Percentiles rank a stretch among this genome's conserved stretches.
These are phyloP conservation scores for Drosophila cardini DNA, from an alignment of 1,140 invertebrate species.

Conservation along the genomic window DNA sequence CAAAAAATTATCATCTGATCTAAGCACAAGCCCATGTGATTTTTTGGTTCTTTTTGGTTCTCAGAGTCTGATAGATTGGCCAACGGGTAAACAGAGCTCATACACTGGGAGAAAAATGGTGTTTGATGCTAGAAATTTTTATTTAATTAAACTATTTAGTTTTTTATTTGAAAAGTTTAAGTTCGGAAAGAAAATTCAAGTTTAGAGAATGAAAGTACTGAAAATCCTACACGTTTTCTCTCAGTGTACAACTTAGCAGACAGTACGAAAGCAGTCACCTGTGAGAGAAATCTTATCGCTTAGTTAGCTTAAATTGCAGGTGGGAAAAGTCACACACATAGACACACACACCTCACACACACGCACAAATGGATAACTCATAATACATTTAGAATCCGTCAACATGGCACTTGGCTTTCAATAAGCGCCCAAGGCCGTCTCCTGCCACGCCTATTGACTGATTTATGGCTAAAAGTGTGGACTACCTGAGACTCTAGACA, in stretches of 20 bases:
- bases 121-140: too few species aligned
- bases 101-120: too few species aligned
- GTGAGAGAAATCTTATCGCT: too few species aligned
- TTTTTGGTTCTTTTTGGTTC: not conserved
- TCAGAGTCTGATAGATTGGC: not conserved
- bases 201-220: too few species aligned
- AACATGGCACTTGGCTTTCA: constrained; percentile 8
- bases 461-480: constrained; percentile 38
- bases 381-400: constrained; percentile 10
- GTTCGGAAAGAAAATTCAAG: too few species aligned
- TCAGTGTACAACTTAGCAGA: too few species aligned
- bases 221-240: too few species aligned
- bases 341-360: not conserved
- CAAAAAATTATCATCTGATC: not conserved
- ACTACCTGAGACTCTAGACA: constrained; percentile 4
- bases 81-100: too few species aligned
- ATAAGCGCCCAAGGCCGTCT: constrained; percentile 21
- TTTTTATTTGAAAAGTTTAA: too few species aligned
- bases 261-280: too few species aligned
- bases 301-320: constrained; percentile 15
- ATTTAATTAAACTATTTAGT: too few species aligned
- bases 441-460: constrained; percentile 40
- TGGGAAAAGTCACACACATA: constrained; percentile 6
- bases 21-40: not conserved
- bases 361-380: constrained; percentile 14